Evolutionary conservation across 2,888 invertebrate genomes (phyloP).

Genomic region (Seira sanloemensis): DNA sequence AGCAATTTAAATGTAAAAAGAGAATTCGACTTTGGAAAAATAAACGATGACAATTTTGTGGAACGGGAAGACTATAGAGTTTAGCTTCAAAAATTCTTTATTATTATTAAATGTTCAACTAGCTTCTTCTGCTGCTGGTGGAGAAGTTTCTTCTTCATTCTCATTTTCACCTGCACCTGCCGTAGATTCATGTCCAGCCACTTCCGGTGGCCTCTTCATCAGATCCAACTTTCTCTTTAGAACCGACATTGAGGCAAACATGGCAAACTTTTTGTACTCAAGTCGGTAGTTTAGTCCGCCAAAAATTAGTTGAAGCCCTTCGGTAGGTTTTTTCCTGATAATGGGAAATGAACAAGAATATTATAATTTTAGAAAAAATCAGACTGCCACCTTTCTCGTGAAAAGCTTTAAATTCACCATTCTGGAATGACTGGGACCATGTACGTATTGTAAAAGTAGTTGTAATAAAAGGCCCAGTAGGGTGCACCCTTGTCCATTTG

Average conservation of each 20-base stretch:
- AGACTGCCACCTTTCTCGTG: too few species aligned
- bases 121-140: too few species aligned
- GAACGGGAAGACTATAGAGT: not conserved
- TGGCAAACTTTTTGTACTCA: constrained; percentile 39
- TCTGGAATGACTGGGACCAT: constrained; percentile 25
- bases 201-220: not conserved
- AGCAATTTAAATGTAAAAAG: not conserved
- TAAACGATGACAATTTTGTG: not conserved
- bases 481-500: not conserved
- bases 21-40: not conserved
- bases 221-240: not conserved
- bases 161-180: not conserved
- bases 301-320: constrained; percentile 31
- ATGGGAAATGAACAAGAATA: not conserved
- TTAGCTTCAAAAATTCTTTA: constrained; percentile 8
- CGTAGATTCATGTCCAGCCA: too few species aligned
- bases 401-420: constrained; percentile 41
- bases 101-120: constrained; percentile 2
- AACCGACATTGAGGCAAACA: constrained; percentile 18
- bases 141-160: not conserved
- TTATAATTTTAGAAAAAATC: too few species aligned
- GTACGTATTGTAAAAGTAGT: constrained; percentile 32
- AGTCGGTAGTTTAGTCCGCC: constrained; percentile 25
- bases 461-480: constrained; percentile 33
- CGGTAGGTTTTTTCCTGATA: constrained; percentile 18